These are phyloP conservation scores for Mus spretus DNA, from an alignment of 2,797 vertebrate genomes.

Conservation along the genomic window DNA sequence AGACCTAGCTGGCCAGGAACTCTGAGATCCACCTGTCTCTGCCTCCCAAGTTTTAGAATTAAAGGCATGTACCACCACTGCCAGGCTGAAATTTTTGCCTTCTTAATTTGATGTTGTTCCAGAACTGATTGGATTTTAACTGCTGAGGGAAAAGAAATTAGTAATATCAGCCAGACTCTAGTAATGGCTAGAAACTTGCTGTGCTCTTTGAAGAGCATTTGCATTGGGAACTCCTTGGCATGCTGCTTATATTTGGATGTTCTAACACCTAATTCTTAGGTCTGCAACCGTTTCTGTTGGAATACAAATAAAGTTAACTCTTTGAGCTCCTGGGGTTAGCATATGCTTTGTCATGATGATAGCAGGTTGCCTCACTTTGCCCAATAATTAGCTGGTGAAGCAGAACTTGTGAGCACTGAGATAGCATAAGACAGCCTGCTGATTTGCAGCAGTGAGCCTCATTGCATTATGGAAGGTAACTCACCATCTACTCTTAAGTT, in stretches of 20 bases:
- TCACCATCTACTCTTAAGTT: not conserved
- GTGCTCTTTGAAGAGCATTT: not conserved
- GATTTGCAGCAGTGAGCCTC: not conserved
- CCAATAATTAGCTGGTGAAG: not conserved
- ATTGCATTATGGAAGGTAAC: not conserved
- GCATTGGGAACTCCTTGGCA: not conserved
- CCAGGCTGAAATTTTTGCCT: conserved; percentile 1
- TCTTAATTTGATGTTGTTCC: conserved; percentile 59
- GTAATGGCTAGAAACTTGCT: not conserved
- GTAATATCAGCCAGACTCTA: conserved; percentile 36
- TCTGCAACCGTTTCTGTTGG: not conserved
- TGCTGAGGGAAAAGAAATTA: conserved; percentile 14
- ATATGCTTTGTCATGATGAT: not conserved
- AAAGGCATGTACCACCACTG: not conserved
- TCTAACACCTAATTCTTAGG: not conserved
- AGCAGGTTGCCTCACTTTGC: conserved; percentile 3
- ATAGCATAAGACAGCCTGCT: not conserved
- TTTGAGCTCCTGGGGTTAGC: not conserved
- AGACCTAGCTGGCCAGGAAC: not conserved
- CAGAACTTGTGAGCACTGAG: not conserved
- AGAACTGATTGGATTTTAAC: conserved; percentile 11
- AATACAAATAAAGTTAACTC: conserved; percentile 28
- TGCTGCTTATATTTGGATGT: not conserved
- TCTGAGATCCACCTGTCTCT: not conserved
- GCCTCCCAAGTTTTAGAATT: not conserved